phyloP scores from a whole-genome alignment of 2,888 invertebrate genomes.

The Meteorus colon region DNA sequence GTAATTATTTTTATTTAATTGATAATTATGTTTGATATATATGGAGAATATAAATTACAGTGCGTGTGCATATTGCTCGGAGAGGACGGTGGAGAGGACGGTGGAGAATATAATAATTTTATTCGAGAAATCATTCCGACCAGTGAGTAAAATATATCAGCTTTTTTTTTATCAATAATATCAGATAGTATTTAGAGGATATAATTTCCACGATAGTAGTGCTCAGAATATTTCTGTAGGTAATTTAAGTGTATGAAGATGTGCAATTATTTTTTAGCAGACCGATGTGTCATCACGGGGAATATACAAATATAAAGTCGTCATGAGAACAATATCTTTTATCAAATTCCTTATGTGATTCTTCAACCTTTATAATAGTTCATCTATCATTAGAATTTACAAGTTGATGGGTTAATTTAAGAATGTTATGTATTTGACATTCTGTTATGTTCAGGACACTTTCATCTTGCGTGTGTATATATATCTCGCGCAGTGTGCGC shows the following conservation, averaged over 20 bases:
- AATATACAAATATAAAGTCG: no score
- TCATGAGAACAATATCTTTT: no score
- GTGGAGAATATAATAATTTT: background rate
- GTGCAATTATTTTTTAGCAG: no score
- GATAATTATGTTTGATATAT: background rate
- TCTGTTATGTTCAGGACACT: background rate
- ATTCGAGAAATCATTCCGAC: background rate
- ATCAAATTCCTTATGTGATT: no score
- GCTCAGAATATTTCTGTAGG: no score
- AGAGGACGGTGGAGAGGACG: no score
- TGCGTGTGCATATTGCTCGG: background rate
- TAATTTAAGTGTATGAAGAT: no score
- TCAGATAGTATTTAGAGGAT: background rate
- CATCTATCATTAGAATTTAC: no score
- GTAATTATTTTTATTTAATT: conserved; percentile 6
- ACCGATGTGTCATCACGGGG: no score
- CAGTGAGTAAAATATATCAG: no score
- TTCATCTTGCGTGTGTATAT: background rate
- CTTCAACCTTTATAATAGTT: no score
- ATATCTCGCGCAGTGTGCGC: background rate
- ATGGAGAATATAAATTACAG: background rate
- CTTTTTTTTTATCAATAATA: no score
- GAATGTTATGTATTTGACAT: conserved; percentile 7
- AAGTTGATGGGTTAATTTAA: conserved; percentile 18
- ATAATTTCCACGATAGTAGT: background rate